Evolutionary conservation across 2,797 vertebrate species (phyloP), one percentile per base, ranked within the genome.

Genomic region (Oreonectes daqikongensis): DNA sequence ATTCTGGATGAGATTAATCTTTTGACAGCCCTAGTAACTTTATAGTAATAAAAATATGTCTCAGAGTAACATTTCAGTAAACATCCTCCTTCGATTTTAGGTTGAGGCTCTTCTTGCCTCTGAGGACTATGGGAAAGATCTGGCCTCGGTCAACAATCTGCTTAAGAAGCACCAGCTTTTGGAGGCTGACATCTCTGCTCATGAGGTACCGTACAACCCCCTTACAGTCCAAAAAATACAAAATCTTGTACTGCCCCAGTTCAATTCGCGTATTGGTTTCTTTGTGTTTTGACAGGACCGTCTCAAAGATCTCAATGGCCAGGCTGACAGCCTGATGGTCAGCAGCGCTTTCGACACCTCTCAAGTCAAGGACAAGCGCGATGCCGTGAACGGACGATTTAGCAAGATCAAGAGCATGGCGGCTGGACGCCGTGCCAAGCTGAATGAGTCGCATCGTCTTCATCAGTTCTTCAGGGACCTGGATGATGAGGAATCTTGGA

Each of bases 381-480:
- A 96, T 8, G 93, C 95, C 0, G 96, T 99, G 84, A 99, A 99
- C 0, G 89, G 92, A 0, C 96, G 98, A 66, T 99, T 99, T 52
- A 84, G 92, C 73, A 95, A 97, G 85, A 98, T 99, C 86, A 96
- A 97, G 91, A 94, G 87, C 82, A 98, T 99, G 97, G 96, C 97
- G 0, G 88, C 90, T 0, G 92, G 94, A 0, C 94, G 98, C 9
- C 93, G 96, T 0, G 93, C 96, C 1, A 94, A 93, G 73, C 94
- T 99, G 35, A 99, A 96, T 0, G 97, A 99, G 86, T 98, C 97
- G 9, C 98, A 99, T 81, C 96, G 98, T 59, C 89, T 99, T 88
- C 98, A 99, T 82, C 98, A 99, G 93, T 99, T 99, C 89, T 99
- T 99, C 91, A 94, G 98, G 10, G 98, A 99, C 85, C 94, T 99